Base-by-base conservation (phyloP, 2,888 invertebrate species). In the Eurois occulta region DNA sequence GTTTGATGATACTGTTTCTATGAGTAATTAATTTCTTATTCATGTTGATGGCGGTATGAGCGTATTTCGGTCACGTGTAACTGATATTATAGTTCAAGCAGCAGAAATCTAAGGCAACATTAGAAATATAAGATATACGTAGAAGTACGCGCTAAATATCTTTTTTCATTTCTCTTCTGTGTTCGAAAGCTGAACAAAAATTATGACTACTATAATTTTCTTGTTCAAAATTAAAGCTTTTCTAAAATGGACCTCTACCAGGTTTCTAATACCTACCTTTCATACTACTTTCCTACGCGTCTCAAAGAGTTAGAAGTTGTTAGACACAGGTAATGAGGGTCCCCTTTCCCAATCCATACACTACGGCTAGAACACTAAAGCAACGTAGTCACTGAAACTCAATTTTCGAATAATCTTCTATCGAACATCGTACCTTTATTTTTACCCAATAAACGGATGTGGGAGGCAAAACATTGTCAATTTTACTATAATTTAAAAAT, bases 401-500 rank as follows among this genome's bases (percentile, higher is more conserved):
- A 52, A 66, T 71, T 80, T 76, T 48, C n/a, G 1, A 0, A 16
- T 68, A 52, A 72, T 77, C 64, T 83, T 35, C 41, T 11, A 66
- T 72, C 55, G 13, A 60, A 69, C 5, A 80, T 69, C 43, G 38
- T 74, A 74, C 70, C 48, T 81, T 21, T 6, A 43, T 69, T 69
- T 65, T 70, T 21, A 35, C 32, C 65, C 74, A 67, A 74, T 75
- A 84, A 82, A 79, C 82, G 62, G 38, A 73, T 43, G 4, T n/a
- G 55, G 46, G n/a, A 73, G 65, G 74, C 69, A 80, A 85, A 75
- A 81, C 73, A 82, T 86, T 79, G 90, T 88, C 90, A 92, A 91
- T 92, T 93, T 93, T 89, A 91, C 90, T 90, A 90, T 92, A 92
- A 92, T 93, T 94, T 93, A 92, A 93, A 94, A 94, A 93, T 91